Percentiles rank a stretch among this genome's conserved stretches.
Conservation (phyloP, 2,888 invertebrate species). For the Salticus scenicus region DNA sequence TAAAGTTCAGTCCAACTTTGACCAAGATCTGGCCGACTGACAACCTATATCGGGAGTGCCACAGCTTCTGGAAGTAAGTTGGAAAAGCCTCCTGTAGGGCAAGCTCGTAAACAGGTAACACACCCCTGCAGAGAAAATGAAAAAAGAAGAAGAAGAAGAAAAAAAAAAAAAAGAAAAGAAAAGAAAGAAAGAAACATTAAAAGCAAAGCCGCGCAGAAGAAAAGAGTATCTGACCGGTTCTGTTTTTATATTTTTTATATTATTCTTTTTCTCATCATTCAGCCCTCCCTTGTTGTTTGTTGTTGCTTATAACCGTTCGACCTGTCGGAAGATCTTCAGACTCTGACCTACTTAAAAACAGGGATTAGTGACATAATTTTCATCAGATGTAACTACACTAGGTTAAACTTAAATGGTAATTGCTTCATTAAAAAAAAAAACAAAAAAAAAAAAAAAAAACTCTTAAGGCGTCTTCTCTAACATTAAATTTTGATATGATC, state of each 20-base stretch:
- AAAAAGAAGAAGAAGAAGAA: background rate
- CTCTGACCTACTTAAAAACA: constrained; percentile 14
- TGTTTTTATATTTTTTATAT: constrained; percentile 31
- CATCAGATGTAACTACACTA: background rate
- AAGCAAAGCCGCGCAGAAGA: background rate
- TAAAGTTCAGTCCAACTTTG: background rate
- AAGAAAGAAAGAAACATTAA: constrained; percentile 9
- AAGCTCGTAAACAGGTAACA: constrained; percentile 61
- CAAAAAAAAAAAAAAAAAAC: too few relatives aligned
- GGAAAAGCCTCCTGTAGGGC: constrained; percentile 4
- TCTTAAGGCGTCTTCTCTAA: too few relatives aligned
- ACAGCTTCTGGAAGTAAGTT: constrained; percentile 40
- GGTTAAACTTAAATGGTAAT: background rate
- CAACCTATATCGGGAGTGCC: constrained; percentile 18
- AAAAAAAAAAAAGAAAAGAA: too few relatives aligned
- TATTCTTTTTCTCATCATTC: background rate
- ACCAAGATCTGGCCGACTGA: background rate
- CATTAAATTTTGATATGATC: too few relatives aligned
- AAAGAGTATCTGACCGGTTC: constrained; percentile 36
- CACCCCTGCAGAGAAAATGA: constrained; percentile 41
- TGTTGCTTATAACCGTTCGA: constrained; percentile 44
- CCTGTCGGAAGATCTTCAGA: constrained; percentile 13
- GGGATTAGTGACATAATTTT: background rate
- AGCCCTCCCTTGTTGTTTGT: constrained; percentile 7
- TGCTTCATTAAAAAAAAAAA: too few relatives aligned